Evolutionary conservation across 2,797 vertebrate genomes (phyloP), one percentile per base, ranked within the genome.

Genomic region (Antennarius maculatus): DNA sequence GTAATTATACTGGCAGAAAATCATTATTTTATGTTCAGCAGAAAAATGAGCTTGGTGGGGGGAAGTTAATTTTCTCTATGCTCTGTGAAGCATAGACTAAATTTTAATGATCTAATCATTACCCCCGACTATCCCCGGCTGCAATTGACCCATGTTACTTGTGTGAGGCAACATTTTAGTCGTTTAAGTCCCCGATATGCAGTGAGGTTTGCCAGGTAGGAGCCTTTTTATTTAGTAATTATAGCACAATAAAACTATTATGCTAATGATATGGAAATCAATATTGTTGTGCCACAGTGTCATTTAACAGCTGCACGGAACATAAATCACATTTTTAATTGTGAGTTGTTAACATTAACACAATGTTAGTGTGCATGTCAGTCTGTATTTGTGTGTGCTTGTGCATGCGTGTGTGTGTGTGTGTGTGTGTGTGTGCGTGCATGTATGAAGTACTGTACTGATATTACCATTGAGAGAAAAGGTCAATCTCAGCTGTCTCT

Each of bases 61-160:
- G 95, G 96, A 95, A 97, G 96, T 97, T 97, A 96, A 97, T 96
- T 96, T 96, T 97, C 95, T 96, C 95, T 94, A 94, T 95, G 95
- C 96, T 96, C 95, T 96, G 95, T 96, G 95, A 96, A 97, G 96
- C 95, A 87, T 96, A 96, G 95, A 96, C 95, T 96, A 97, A 96
- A 97, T 97, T 99, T 97, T 99, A 98, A 98, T 98, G 97, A 98
- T 98, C 96, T 98, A 97, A 98, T 98, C 97, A 99, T 99, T 98
- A 98, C 91, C 88, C 89, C 94, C 95, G 78, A 96, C 95, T 95
- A 96, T 96, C 96, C 96, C 93, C 80, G 94, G 94, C 95, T 96
- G 95, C 96, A 97, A 97, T 97, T 99, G 97, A 99, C 97, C 97
- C 91, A 66, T 94, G 95, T 97, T 96, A 95, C 95, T 96, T 94